Evolutionary conservation across 2,888 invertebrate species (phyloP).

Genomic region (Pogonocherus hispidulus): DNA sequence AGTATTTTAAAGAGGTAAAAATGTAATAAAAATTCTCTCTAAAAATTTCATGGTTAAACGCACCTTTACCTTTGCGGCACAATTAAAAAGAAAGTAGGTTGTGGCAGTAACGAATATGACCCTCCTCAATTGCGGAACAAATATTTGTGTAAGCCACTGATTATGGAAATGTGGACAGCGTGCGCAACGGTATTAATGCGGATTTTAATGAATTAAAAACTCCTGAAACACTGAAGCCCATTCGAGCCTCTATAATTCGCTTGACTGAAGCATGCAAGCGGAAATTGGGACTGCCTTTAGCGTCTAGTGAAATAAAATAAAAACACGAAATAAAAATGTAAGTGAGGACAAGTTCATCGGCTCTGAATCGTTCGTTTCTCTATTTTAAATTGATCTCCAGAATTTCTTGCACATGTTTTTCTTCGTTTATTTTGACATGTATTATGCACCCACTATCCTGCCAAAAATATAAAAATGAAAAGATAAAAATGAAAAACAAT

Average conservation of each 20-base stretch:
- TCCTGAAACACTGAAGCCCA: slow-evolving; percentile 8
- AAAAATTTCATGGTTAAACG: not conserved
- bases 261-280: not conserved
- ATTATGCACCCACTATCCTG: too few relatives aligned
- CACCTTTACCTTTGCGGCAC: not conserved
- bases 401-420: not conserved
- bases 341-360: not conserved
- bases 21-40: not conserved
- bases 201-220: slow-evolving; percentile 18
- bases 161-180: slow-evolving; percentile 8
- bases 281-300: not conserved
- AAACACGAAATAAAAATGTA: not conserved
- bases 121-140: not conserved
- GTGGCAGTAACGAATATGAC: not conserved
- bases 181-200: slow-evolving; percentile 13
- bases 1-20: too few relatives aligned
- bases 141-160: slow-evolving; percentile 15
- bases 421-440: too few relatives aligned
- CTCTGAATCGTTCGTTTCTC: not conserved
- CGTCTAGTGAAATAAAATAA: not conserved
- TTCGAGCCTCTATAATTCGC: slow-evolving; percentile 15
- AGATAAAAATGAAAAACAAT: too few relatives aligned
- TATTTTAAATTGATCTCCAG: not conserved
- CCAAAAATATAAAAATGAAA: too few relatives aligned
- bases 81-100: not conserved